Base-by-base conservation (phyloP, 2,113 vertebrate species). In the Halichoerus grypus region DNA sequence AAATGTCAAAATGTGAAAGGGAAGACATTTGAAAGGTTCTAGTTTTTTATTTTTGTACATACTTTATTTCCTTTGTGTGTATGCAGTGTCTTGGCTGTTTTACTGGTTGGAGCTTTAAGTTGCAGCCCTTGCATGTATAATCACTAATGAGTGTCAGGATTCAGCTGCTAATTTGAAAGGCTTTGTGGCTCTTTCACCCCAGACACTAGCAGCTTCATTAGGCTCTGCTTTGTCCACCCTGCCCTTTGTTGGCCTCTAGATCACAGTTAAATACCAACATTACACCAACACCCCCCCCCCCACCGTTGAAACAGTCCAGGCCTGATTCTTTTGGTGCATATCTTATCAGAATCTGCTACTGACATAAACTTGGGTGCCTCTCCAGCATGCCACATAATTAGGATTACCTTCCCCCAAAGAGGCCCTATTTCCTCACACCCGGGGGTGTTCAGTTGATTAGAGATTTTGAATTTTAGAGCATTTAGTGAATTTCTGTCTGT, bases 221-320 rank as follows among this genome's bases (percentile, higher is more conserved):
- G 97, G 65, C 93, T 33, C 49, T 55, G 94, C 71, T 96, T 97
- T 98, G 98, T 97, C 98, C 96, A 71, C 1, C 5, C 92, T 97
- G 97, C 95, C 98, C 99, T 98, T 98, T 19, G 2, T 4, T 91
- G 97, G 90, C 92, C 97, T 67, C 0, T 42, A 85, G 99, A 98
- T 93, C 51, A 57, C 98, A 57, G 98, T 76, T 94, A 97, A 96
- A 98, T 91, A 98, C 98, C 97, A 95, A 97, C 81, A 97, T 98
- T 98, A 98, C 98, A 93, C 98, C 96, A 97, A 86, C 90, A 96
- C 59, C 94, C 97, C 90, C 92, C 15, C 74, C 42, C 74, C 26
- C 26, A 4, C 4, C 16, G 97, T 94, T 92, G 97, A 98, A 16
- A 76, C 77, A 63, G 86, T 21, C 96, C 99, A 98, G 99, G 98